phyloP scores from a whole-genome alignment of 2,888 invertebrate genomes.

The Hedya salicella region DNA sequence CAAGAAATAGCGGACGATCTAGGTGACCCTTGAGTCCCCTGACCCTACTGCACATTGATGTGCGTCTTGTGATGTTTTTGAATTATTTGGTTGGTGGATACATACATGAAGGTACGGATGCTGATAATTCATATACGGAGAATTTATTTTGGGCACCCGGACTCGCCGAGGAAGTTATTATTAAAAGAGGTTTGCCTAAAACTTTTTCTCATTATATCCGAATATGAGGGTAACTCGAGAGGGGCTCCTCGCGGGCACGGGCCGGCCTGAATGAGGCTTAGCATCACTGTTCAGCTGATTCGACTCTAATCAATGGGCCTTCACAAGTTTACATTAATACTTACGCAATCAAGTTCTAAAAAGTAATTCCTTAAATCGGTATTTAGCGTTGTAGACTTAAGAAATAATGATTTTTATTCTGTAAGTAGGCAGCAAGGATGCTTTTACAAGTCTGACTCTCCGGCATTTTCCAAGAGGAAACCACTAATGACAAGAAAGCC shows the following conservation, averaged over 20 bases:
- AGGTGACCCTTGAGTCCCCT: too few species aligned
- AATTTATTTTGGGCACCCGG: constrained; percentile 42
- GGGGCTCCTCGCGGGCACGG: constrained; percentile 52
- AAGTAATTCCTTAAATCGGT: neutral
- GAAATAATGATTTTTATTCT: too few species aligned
- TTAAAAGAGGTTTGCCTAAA: constrained; percentile 61
- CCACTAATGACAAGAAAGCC: too few species aligned
- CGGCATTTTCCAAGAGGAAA: too few species aligned
- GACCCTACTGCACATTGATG: too few species aligned
- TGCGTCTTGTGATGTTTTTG: too few species aligned
- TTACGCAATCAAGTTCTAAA: neutral
- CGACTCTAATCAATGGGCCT: constrained; percentile 23
- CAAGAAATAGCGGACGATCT: too few species aligned
- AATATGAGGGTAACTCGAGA: constrained; percentile 59
- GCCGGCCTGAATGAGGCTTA: constrained; percentile 39
- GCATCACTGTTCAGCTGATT: constrained; percentile 33
- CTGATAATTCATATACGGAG: neutral
- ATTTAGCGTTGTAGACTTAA: neutral
- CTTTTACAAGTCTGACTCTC: too few species aligned
- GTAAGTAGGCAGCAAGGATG: too few species aligned
- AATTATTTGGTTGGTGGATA: too few species aligned
- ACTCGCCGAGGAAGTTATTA: constrained; percentile 66
- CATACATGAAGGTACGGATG: too few species aligned
- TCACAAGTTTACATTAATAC: neutral
- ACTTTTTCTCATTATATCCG: constrained; percentile 66